Evolutionary conservation across 1,140 invertebrate genomes (phyloP).

Genomic region (Himalopsyche phryganea): DNA sequence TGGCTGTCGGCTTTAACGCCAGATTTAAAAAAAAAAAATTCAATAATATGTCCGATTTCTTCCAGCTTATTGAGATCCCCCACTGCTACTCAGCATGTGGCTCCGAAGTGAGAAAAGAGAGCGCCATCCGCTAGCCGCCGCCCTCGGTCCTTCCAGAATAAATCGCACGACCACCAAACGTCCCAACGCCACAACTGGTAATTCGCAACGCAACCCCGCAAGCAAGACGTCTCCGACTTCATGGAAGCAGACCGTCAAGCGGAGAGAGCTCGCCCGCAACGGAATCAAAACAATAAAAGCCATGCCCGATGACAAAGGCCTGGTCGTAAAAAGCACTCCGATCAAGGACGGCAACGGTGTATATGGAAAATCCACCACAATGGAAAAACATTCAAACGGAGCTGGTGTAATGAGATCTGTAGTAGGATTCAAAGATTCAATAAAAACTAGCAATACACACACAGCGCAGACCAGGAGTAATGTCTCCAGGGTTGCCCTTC

Average conservation of each 20-base stretch:
- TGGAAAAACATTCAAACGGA: slow-evolving; percentile 15
- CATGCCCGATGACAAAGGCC: background rate
- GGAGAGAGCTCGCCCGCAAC: slow-evolving; percentile 22
- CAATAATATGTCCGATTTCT: no score
- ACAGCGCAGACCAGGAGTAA: slow-evolving; percentile 7
- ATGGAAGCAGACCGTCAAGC: slow-evolving; percentile 29
- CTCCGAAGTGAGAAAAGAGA: slow-evolving; percentile 30
- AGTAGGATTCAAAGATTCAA: background rate
- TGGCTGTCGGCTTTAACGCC: no score
- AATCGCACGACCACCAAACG: slow-evolving; percentile 15
- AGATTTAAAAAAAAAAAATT: no score
- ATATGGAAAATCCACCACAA: slow-evolving; percentile 4
- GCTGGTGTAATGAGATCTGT: background rate
- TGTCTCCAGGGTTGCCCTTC: background rate
- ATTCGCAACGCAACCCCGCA: background rate
- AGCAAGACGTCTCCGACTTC: slow-evolving; percentile 5
- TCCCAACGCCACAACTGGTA: background rate
- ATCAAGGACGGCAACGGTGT: slow-evolving; percentile 9
- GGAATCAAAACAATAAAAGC: slow-evolving; percentile 20
- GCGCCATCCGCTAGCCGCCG: slow-evolving; percentile 20
- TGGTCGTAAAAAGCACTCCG: background rate
- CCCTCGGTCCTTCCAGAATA: slow-evolving; percentile 9
- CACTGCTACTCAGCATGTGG: slow-evolving; percentile 23
- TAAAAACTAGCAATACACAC: background rate
- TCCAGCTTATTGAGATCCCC: no score